These are phyloP conservation scores for Macaria liturata DNA, from an alignment of 2,888 invertebrate genomes.

Conservation along the genomic window DNA sequence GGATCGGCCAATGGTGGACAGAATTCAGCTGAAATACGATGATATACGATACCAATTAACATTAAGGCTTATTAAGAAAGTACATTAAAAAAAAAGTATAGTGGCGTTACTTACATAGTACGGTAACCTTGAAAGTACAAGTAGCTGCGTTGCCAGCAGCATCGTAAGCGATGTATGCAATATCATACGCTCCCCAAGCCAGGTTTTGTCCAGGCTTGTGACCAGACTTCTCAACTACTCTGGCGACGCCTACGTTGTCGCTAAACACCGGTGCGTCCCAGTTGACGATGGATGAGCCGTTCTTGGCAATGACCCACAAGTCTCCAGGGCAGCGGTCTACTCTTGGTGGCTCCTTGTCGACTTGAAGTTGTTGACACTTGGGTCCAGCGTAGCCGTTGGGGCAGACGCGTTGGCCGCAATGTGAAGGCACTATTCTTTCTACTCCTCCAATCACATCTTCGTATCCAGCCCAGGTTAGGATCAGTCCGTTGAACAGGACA, in stretches of 20 bases:
- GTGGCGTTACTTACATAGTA: constrained; percentile 87
- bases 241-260: constrained; percentile 92
- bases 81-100: too few species aligned
- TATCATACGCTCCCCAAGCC: constrained; percentile 95
- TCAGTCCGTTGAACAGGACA: constrained; percentile 92
- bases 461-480: constrained; percentile 97
- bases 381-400: constrained; percentile 93
- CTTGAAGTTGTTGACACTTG: constrained; percentile 92
- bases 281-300: constrained; percentile 93
- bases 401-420: constrained; percentile 95
- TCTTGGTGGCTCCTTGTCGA: constrained; percentile 93
- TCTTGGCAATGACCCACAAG: constrained; percentile 96
- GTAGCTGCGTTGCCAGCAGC: constrained; percentile 95
- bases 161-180: constrained; percentile 97
- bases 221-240: constrained; percentile 92
- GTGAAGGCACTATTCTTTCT: constrained; percentile 94
- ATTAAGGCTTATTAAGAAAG: too few species aligned
- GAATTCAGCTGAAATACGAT: constrained; percentile 91
- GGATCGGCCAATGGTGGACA: constrained; percentile 95
- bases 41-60: too few species aligned
- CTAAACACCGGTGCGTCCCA: constrained; percentile 97
- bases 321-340: constrained; percentile 97
- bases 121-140: constrained; percentile 95
- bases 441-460: constrained; percentile 95
- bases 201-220: constrained; percentile 94